Evolutionary conservation across 2,113 vertebrate genomes (phyloP).

Genomic region (Leucoraja erinaceus): DNA sequence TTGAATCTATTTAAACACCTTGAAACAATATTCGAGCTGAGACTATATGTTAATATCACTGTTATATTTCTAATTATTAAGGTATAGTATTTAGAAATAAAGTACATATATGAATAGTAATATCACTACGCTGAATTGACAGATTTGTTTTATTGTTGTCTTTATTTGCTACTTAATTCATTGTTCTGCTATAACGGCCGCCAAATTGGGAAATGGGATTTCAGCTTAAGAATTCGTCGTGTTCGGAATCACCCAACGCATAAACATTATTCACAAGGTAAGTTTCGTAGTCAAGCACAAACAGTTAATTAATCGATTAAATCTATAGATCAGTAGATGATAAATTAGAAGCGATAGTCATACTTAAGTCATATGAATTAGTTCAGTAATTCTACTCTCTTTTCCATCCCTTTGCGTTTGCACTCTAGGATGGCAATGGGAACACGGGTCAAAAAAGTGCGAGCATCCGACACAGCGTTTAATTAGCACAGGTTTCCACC

Average conservation of each 20-base stretch:
- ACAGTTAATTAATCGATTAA: conserved; percentile 23
- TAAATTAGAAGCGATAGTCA: conserved; percentile 3
- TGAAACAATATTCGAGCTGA: not conserved
- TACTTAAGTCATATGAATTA: not conserved
- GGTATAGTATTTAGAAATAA: not conserved
- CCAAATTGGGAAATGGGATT: not conserved
- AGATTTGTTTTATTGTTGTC: not conserved
- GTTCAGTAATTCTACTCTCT: not conserved
- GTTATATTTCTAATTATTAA: not conserved
- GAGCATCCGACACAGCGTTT: not conserved
- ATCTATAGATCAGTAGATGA: not conserved
- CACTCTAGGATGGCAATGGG: conserved; percentile 12
- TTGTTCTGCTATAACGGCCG: not conserved
- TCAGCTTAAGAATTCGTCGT: not conserved
- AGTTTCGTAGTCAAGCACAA: conserved; percentile 17
- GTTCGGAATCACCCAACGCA: not conserved
- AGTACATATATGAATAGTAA: not conserved
- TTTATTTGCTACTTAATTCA: not conserved
- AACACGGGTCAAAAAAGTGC: conserved; percentile 24
- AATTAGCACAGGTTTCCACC: conserved; percentile 10
- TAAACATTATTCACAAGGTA: conserved; percentile 3
- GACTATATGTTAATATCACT: not conserved
- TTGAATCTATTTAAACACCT: not conserved
- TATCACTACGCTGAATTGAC: not conserved
- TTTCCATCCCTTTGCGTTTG: conserved; percentile 25